Base-by-base conservation (phyloP, 2,113 vertebrate species). In the Ibidorhyncha struthersii region DNA sequence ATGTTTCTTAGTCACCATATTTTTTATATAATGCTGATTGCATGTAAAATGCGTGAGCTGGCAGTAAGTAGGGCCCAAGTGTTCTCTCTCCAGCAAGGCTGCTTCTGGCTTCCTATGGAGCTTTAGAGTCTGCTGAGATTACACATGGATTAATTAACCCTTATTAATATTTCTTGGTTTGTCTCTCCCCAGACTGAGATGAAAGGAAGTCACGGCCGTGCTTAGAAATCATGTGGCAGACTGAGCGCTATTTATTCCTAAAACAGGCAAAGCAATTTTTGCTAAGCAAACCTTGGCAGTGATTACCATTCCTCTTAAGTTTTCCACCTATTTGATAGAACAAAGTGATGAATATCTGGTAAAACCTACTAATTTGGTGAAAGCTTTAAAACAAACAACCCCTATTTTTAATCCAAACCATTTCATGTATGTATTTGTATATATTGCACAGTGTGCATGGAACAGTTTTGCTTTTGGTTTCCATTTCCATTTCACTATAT, bases 1-100 rank as follows among this genome's bases (percentile, higher is more conserved):
- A 65, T 65, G 21, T 82, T 87, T 91, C 73, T 79, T 76, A 85
- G 47, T 89, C 73, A 79, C 66, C 3, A 0, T 71, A 47, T 58
- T 82, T 95, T 86, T 96, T 76, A 77, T 56, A 49, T 69, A 76
- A 76, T 62, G 30, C 34, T 93, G 78, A 61, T 87, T 91, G 30
- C 58, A 65, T 85, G 87, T 80, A 90, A 95, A 96, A 87, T 76
- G 11, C 56, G 82, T 87, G 70, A 96, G 62, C 61, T 91, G 84
- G 36, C 78, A 93, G 22, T 20, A 16, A 79, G n/a, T 36, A 79
- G 30, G 13, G 9, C 8, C 47, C 8, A 40, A 78, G 30, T 40
- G n/a, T 69, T 87, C 29, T 69, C 29, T 86, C 65, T 85, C 84
- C 16, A 4, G 30, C 1, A 1, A 87, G 43, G 34, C 34, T 89